A percentile compares a stretch with the other conserved stretches of the same genome.
Conservation (phyloP, 2,888 invertebrate species). For the Cataglyphis cursor region DNA sequence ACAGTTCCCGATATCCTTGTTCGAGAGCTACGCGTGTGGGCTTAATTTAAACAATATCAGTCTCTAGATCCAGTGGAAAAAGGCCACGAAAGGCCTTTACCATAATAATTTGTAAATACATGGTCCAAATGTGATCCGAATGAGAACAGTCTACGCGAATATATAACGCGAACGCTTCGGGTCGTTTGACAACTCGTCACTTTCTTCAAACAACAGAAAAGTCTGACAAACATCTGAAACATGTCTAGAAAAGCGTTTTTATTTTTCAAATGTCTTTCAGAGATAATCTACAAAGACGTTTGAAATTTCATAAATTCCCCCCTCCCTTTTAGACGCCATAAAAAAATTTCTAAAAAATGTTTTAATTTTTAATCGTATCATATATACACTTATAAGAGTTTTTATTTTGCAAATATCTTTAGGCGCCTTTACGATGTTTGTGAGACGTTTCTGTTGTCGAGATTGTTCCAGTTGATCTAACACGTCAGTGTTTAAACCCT, state of each 20-base stretch:
- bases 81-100: slow-evolving; percentile 73
- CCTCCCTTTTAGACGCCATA: background rate
- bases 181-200: slow-evolving; percentile 16
- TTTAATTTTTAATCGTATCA: background rate
- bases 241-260: background rate
- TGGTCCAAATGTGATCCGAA: slow-evolving; percentile 59
- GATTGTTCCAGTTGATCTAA: slow-evolving; percentile 25
- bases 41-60: slow-evolving; percentile 72
- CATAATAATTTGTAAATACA: slow-evolving; percentile 73
- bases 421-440: background rate
- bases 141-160: slow-evolving; percentile 64
- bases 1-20: slow-evolving; percentile 48
- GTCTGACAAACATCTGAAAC: background rate
- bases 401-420: background rate
- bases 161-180: slow-evolving; percentile 43
- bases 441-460: background rate
- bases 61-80: slow-evolving; percentile 73
- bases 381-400: background rate
- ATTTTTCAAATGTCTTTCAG: background rate
- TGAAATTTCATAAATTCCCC: background rate
- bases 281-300: background rate
- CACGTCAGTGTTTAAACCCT: slow-evolving; percentile 25
- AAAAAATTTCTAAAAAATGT: background rate
- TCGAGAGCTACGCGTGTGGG: slow-evolving; percentile 54
- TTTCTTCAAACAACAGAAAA: background rate